Conservation (phyloP, 2,113 vertebrate species). For the Columba janthina region DNA sequence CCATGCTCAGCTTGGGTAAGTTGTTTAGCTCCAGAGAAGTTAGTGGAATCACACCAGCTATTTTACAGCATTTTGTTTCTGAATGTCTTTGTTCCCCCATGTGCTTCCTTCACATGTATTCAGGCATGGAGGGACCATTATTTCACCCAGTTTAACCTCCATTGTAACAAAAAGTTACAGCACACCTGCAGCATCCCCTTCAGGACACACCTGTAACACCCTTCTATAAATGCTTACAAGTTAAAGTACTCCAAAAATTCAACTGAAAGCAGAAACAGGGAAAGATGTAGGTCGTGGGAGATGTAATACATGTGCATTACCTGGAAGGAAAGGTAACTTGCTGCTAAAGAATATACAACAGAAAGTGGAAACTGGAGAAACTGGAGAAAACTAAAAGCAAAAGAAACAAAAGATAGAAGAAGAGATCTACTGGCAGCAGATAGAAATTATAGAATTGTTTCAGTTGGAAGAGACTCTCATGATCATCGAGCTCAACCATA, state of each 20-base stretch:
- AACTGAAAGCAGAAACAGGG: neutral
- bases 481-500: no score
- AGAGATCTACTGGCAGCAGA: neutral
- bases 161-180: neutral
- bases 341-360: neutral
- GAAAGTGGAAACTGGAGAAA: neutral
- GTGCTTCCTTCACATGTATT: fast-evolving
- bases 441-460: neutral
- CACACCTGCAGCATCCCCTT: fast-evolving
- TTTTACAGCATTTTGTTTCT: neutral
- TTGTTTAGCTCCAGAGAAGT: neutral
- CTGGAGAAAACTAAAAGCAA: neutral
- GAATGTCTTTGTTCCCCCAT: neutral
- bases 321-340: neutral
- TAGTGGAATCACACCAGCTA: neutral
- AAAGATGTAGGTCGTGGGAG: neutral
- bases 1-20: neutral
- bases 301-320: neutral
- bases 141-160: neutral
- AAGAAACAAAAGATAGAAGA: neutral
- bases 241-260: neutral
- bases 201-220: neutral
- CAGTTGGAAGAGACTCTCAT: no score
- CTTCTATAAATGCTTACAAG: neutral
- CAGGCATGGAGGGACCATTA: neutral